Base-by-base conservation (phyloP, 2,888 invertebrate genomes). In the Drymonia ruficornis region DNA sequence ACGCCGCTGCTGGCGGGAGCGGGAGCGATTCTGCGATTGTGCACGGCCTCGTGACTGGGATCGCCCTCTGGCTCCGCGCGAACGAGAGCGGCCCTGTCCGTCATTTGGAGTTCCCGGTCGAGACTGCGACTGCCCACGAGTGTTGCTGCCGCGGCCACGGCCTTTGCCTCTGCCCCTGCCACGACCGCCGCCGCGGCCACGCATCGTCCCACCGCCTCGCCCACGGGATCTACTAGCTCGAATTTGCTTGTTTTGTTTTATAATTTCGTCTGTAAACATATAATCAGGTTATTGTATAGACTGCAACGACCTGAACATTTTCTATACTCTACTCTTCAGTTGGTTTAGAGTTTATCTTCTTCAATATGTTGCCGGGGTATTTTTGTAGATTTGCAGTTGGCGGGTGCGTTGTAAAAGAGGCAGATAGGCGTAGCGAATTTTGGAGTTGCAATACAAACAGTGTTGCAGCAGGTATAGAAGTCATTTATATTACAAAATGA, bases 211-310 rank as follows among this genome's bases (percentile, higher is more conserved):
- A 34, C 84, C 81, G 43, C 88, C 84, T 69, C 87, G 75, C 18
- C 87, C 86, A 49, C 89, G 85, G 56, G 85, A 78, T 69, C 91
- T 70, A 61, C 84, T 87, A 0, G 74, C 80, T 49, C 91, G 86
- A 63, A 78, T 81, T 60, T 80, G 76, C 55, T 78, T 77, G 52
- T 81, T 86, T 69, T 89, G 85, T 69, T 86, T 81, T 54, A 91
- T 91, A 12, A 91, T 90, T 18, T 91, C 91, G 78, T 91, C 91
- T 91, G 69, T n/a, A 74, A 61, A 36, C 15, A 56, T 68, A 59
- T 3, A 19, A 19, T n/a, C 36, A 58, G 57, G 15, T 13, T 16
- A 50, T n/a, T 5, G 34, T 12, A 2, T 44, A 12, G 46, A 31
- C 40, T 28, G 3, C 11, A 11, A 13, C 31, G 19, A 45, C 12